Evolutionary conservation across 2,797 vertebrate species (phyloP), one percentile per base, ranked within the genome.

Genomic region (Parambassis ranga): DNA sequence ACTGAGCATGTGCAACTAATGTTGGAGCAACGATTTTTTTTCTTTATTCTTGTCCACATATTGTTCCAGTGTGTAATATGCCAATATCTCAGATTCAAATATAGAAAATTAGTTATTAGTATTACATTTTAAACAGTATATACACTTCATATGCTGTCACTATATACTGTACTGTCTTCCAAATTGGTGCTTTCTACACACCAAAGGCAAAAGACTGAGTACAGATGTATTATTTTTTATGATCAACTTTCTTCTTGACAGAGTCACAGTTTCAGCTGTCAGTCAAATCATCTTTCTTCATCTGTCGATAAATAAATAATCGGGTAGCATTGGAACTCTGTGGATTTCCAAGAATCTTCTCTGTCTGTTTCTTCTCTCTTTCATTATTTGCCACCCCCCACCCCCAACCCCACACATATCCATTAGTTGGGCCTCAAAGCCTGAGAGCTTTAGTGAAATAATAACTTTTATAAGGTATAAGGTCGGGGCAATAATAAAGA

Each of bases 171-270:
- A 13, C 39, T 46, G 9, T 63, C 56, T 39, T 39, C 13, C 14
- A 49, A 49, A 28, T 30, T 18, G 13, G 46, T 19, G 15, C 23
- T 13, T 46, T 64, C 33, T 36, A 37, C 59, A 46, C 43, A 39
- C 26, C 22, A 27, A 55, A 41, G 36, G 36, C 33, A 37, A 47
- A 68, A 31, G 18, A 27, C 14, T 39, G 22, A 79, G 33, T 44
- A 50, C 7, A 74, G 53, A 62, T 74, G 28, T 61, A 74, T 76
- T 64, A 52, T 74, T 77, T 71, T 64, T 65, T 59, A 16, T 61
- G 72, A 75, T 75, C n/a, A 69, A 9, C 22, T 42, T 65, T 65
- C 37, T 56, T 48, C 46, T 44, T 33, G 30, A 42, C 33, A 51
- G 65, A 68, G 46, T 43, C 28, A 11, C 47, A 48, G 41, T 70